Percentiles rank a stretch among this genome's conserved stretches.
These are phyloP conservation scores for Cerceris rybyensis DNA, from an alignment of 2,888 invertebrate genomes.

Conservation along the genomic window DNA sequence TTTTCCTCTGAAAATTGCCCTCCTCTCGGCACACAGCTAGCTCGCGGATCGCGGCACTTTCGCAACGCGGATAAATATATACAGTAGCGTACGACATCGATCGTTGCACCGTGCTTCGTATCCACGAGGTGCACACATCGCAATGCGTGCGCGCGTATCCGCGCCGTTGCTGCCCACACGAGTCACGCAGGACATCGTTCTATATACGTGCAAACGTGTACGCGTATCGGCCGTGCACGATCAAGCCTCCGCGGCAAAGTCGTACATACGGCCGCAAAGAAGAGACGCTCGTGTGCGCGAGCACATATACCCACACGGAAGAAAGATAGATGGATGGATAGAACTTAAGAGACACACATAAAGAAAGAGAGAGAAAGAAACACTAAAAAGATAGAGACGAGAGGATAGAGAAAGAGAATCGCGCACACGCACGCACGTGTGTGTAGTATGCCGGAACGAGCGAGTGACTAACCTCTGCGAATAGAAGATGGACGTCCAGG, in stretches of 20 bases:
- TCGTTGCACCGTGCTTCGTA: constrained; percentile 43
- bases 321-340: not conserved
- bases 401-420: not conserved
- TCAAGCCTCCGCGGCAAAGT: not conserved
- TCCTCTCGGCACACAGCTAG: not conserved
- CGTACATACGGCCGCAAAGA: constrained; percentile 3
- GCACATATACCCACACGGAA: not conserved
- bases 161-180: constrained; percentile 2
- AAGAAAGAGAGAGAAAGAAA: not conserved
- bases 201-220: not conserved
- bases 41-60: constrained; percentile 11
- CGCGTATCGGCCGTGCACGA: constrained; percentile 27
- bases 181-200: not conserved
- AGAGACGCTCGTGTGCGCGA: not conserved
- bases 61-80: constrained; percentile 18
- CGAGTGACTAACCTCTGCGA: constrained; percentile 70
- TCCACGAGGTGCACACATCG: constrained; percentile 25
- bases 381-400: not conserved
- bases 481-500: constrained; percentile 64
- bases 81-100: constrained; percentile 28
- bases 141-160: not conserved
- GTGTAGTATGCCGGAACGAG: constrained; percentile 66
- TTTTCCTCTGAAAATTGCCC: constrained; percentile 8
- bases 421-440: constrained; percentile 35
- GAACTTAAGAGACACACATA: not conserved